These are phyloP conservation scores for Ornithorhynchus anatinus DNA, from an alignment of 2,113 vertebrate species.

Conservation along the genomic window DNA sequence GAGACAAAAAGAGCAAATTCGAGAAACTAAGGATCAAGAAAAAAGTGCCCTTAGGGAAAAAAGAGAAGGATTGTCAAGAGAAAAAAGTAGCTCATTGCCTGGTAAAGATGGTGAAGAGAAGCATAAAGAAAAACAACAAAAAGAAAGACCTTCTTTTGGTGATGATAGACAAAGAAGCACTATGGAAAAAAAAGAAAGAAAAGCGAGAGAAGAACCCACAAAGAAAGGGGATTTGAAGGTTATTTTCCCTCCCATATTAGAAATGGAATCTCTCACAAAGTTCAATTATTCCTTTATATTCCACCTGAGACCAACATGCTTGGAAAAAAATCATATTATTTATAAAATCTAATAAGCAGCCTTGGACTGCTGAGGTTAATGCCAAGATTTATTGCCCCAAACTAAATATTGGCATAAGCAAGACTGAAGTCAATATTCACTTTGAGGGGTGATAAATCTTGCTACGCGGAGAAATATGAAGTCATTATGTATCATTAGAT, in stretches of 20 bases:
- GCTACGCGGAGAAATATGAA: neutral
- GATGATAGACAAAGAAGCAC: conserved; percentile 39
- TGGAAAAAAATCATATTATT: fast-evolving
- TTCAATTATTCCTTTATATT: neutral
- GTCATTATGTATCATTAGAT: neutral
- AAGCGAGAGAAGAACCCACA: conserved; percentile 31
- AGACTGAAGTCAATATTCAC: fast-evolving
- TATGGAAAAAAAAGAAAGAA: conserved; percentile 44
- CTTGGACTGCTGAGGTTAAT: neutral
- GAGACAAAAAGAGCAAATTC: conserved; percentile 46
- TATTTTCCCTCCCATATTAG: neutral
- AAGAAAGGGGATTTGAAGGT: conserved; percentile 64
- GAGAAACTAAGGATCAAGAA: conserved; percentile 55
- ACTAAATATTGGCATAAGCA: neutral
- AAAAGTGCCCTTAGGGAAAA: conserved; percentile 52
- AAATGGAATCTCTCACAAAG: neutral
- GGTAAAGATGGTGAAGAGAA: conserved; percentile 49
- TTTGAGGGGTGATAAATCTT: neutral
- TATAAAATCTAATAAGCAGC: neutral
- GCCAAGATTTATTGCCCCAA: neutral
- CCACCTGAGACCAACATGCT: fast-evolving
- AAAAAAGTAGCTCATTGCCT: conserved; percentile 7
- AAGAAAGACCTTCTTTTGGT: conserved; percentile 39
- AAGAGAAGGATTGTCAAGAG: conserved; percentile 48
- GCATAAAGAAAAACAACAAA: conserved; percentile 45